A percentile compares a stretch with the other conserved stretches of the same genome.
phyloP scores from a whole-genome alignment of 2,797 vertebrate species.

The Tapirus indicus region DNA sequence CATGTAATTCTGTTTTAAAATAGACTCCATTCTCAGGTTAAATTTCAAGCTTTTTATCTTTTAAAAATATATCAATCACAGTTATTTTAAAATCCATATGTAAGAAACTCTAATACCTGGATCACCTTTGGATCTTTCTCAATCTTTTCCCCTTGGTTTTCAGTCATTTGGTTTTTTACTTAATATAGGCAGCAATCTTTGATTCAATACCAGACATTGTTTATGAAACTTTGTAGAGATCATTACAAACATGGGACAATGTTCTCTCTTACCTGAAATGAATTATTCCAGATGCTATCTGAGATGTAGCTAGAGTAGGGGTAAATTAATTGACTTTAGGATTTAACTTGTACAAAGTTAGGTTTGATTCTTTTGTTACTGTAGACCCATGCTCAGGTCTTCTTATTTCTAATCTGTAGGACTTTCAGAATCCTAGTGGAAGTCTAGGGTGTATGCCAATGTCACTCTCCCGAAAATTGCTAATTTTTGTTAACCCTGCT shows the following conservation, averaged over 20 bases:
- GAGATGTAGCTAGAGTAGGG: neutral
- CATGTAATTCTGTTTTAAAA: neutral
- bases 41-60: neutral
- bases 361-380: neutral
- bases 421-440: neutral
- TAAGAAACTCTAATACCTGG: neutral
- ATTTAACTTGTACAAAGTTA: neutral
- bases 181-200: neutral
- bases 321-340: neutral
- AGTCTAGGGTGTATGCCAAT: neutral
- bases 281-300: neutral
- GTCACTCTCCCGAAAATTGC: neutral
- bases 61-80: neutral
- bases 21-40: neutral
- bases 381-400: neutral
- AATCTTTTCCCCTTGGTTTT: neutral
- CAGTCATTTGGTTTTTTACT: neutral
- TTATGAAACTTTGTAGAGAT: neutral
- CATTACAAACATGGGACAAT: neutral
- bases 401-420: neutral
- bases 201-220: neutral
- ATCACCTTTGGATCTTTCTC: neutral
- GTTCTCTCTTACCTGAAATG: neutral
- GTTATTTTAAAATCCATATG: conserved; percentile 4
- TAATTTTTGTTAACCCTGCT: neutral